phyloP scores from a whole-genome alignment of 2,797 vertebrate genomes.

The Enteromius afrohamiltoni region DNA sequence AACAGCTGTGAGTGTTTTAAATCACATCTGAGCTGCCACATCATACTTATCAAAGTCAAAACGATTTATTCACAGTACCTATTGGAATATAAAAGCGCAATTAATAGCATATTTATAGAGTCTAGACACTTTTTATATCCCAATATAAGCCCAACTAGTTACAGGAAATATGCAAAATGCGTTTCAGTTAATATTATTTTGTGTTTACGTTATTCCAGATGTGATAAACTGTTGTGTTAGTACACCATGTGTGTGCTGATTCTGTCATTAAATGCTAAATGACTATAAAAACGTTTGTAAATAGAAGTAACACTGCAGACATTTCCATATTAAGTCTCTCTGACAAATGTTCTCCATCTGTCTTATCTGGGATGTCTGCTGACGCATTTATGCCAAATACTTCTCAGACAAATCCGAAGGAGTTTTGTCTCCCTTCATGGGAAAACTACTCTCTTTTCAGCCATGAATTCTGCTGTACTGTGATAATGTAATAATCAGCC shows the following conservation, averaged over 20 bases:
- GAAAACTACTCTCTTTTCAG: constrained; percentile 30
- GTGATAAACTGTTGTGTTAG: neutral
- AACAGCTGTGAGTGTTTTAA: constrained; percentile 25
- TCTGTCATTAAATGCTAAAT: constrained; percentile 12
- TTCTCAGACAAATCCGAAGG: constrained; percentile 29
- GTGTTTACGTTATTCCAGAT: constrained; percentile 22
- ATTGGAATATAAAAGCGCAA: neutral
- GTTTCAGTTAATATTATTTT: constrained; percentile 15
- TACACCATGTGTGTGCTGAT: neutral
- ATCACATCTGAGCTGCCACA: neutral
- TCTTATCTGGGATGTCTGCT: constrained; percentile 23
- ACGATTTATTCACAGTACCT: constrained; percentile 1
- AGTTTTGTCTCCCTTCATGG: constrained; percentile 35
- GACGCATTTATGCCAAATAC: constrained; percentile 32
- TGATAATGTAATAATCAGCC: constrained; percentile 47
- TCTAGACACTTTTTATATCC: neutral
- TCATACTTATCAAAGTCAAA: neutral
- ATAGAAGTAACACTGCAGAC: constrained; percentile 1
- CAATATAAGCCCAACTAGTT: neutral
- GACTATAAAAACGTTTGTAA: neutral
- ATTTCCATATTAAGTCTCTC: constrained; percentile 10
- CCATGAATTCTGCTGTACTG: constrained; percentile 29
- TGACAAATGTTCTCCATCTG: constrained; percentile 38
- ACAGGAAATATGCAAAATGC: neutral
- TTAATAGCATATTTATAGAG: neutral